phyloP scores from a whole-genome alignment of 1,140 invertebrate genomes.

The Macrobrachium nipponense region DNA sequence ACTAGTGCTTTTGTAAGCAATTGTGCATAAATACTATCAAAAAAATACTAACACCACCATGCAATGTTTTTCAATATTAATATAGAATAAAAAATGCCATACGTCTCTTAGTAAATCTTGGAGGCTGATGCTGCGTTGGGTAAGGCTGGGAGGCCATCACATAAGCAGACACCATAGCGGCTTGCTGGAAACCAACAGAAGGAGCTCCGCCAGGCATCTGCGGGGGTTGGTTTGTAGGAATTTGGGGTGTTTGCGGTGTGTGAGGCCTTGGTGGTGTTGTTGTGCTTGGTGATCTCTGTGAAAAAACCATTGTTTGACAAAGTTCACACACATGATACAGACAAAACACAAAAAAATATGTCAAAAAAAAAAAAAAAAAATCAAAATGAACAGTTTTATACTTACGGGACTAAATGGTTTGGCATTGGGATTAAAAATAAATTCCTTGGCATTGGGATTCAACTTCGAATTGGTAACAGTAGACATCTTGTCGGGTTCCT shows the following conservation, averaged over 20 bases:
- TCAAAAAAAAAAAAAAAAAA: background rate
- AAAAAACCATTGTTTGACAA: slow-evolving; percentile 39
- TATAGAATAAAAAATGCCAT: background rate
- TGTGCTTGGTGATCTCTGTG: slow-evolving; percentile 76
- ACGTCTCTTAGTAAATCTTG: slow-evolving; percentile 65
- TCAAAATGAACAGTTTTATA: background rate
- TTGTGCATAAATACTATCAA: too few relatives aligned
- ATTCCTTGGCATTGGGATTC: slow-evolving; percentile 90
- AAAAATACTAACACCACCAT: too few relatives aligned
- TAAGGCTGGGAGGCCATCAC: slow-evolving; percentile 67
- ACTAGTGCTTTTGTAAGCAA: too few relatives aligned
- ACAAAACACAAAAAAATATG: background rate
- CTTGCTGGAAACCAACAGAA: slow-evolving; percentile 30
- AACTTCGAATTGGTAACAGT: slow-evolving; percentile 80
- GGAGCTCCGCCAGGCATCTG: slow-evolving; percentile 51
- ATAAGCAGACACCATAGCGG: slow-evolving; percentile 12
- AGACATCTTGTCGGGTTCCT: slow-evolving; percentile 74
- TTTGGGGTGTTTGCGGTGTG: slow-evolving; percentile 82
- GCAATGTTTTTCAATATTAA: too few relatives aligned
- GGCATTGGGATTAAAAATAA: slow-evolving; percentile 83
- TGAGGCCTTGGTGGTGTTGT: slow-evolving; percentile 80
- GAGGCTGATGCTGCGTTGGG: slow-evolving; percentile 62
- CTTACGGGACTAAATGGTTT: slow-evolving; percentile 88
- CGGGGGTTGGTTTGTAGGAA: slow-evolving; percentile 67
- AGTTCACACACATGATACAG: background rate